Evolutionary conservation across 1,140 invertebrate species (phyloP), one percentile per base, ranked within the genome.

Genomic region (Lasioglossum albipes): DNA sequence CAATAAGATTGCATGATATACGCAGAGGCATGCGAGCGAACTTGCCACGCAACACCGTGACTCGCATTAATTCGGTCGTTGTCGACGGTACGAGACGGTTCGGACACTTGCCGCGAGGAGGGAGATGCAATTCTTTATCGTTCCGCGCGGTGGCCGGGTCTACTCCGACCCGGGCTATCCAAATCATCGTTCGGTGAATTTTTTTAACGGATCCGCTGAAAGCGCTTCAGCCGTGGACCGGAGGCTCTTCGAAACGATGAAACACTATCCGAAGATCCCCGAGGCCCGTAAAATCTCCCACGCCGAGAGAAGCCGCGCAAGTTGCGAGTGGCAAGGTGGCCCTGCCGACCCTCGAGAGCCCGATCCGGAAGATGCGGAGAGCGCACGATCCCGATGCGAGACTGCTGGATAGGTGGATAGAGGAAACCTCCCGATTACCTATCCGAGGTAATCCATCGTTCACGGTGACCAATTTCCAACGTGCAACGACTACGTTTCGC

Each of bases 1-100:
- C 79, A 79, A 66, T 81, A 82, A 85, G 84, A 77, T 82, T 82
- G 83, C 83, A 54, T 59, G 83, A 76, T 62, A 52, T 81, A 71
- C 71, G 52, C 61, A 18, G 22, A 36, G 41, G 49, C 72, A 82
- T 71, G 70, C 67, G 49, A 85, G 70, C 67, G 49, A 85, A 61
- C 83, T 61, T 41, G 74, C 64, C 78, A 85, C 79, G 84, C 73
- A 84, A 85, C 62, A 77, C 9, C 13, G 18, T 45, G 62, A 18
- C 45, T 74, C 20, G 20, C 7, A 57, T 66, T 54, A 74, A 66
- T 74, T 61, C 54, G 59, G 45, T 54, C 49, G 59, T 78, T 65
- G 20, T 62, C 7, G 7, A 49, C n/a, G 27, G 49, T 20, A 7
- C 36, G 18, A 66, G 7, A 59, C 36, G 69, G 67, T 36, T 45